A percentile compares a stretch with the other conserved stretches of the same genome.
Conservation (phyloP, 2,888 invertebrate genomes). For the Ecliptopera silaceata region DNA sequence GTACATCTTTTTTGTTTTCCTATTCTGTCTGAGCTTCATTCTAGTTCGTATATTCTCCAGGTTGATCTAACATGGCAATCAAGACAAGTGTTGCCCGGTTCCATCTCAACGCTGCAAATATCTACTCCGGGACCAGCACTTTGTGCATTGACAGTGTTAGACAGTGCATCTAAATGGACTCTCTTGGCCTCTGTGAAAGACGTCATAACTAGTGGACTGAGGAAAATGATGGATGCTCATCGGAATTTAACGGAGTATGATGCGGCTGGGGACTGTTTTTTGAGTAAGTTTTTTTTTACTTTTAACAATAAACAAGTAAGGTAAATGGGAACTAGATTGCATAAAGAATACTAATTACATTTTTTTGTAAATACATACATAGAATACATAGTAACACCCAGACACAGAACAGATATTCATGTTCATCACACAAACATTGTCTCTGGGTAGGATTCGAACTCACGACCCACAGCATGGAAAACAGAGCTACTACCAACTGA, state of each 20-base stretch:
- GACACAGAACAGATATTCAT: no score
- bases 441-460: no score
- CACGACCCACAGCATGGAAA: no score
- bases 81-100: conserved; percentile 62
- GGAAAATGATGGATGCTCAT: conserved; percentile 56
- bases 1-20: background rate
- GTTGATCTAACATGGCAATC: conserved; percentile 63
- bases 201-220: conserved; percentile 49
- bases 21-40: background rate
- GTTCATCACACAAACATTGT: no score
- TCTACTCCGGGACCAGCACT: conserved; percentile 65
- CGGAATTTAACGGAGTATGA: conserved; percentile 70
- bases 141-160: conserved; percentile 66
- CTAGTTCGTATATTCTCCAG: conserved; percentile 39
- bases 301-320: no score
- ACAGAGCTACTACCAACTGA: no score
- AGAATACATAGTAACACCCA: no score
- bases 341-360: no score
- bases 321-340: no score
- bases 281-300: conserved; percentile 63
- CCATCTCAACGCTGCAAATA: conserved; percentile 53
- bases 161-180: conserved; percentile 56
- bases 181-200: conserved; percentile 50
- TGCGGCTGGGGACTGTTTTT: conserved; percentile 63
- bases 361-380: no score